Evolutionary conservation across 2,888 invertebrate species (phyloP).

Genomic region (Timema podura): DNA sequence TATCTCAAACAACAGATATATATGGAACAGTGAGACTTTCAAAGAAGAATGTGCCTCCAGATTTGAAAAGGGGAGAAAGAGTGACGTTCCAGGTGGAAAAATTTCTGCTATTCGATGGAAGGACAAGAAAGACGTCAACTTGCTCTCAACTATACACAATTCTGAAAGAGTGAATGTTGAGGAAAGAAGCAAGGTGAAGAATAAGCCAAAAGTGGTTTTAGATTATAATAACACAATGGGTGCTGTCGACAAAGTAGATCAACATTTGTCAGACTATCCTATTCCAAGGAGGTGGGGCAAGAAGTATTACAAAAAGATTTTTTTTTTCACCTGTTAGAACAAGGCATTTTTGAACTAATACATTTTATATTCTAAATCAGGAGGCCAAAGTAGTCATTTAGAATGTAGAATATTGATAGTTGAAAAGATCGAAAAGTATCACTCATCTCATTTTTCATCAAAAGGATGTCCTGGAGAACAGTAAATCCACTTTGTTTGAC

Average conservation of each 20-base stretch:
- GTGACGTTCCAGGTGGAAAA: background rate
- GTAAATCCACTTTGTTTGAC: background rate
- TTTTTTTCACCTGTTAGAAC: background rate
- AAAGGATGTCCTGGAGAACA: background rate
- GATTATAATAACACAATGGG: too few relatives aligned
- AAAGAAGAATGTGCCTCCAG: background rate
- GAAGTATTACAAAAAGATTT: background rate
- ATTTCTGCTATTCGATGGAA: background rate
- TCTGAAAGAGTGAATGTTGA: too few relatives aligned
- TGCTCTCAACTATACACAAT: conserved; percentile 6
- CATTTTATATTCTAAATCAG: background rate
- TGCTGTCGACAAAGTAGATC: background rate
- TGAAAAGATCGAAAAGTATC: background rate
- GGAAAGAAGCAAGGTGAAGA: background rate
- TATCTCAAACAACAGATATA: background rate
- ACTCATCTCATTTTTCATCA: background rate
- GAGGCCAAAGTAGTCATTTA: background rate
- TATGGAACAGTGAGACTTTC: conserved; percentile 3
- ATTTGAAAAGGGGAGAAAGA: background rate
- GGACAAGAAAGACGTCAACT: background rate
- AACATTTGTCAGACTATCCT: conserved; percentile 3
- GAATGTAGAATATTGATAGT: background rate
- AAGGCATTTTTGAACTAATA: background rate
- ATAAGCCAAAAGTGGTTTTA: too few relatives aligned
- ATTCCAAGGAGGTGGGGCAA: background rate